Percentiles rank a stretch among this genome's conserved stretches.
These are phyloP conservation scores for Calidris pugnax DNA, from an alignment of 2,113 vertebrate genomes.

Conservation along the genomic window DNA sequence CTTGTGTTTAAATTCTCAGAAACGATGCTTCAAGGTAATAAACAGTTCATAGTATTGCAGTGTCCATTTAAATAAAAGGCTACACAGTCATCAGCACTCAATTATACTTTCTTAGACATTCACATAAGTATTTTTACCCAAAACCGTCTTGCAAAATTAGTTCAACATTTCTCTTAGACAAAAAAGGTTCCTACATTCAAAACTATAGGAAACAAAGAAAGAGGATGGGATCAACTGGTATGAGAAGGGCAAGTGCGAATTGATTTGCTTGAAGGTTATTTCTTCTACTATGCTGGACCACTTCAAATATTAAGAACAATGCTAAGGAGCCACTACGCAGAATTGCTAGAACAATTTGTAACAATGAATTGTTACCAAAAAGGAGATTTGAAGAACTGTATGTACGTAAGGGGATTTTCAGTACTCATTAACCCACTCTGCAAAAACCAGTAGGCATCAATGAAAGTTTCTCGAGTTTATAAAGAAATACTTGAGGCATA, in stretches of 20 bases:
- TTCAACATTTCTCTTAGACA: not conserved
- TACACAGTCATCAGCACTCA: not conserved
- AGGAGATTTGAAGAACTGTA: not conserved
- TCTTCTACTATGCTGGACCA: constrained; percentile 30
- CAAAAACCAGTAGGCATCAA: constrained; percentile 33
- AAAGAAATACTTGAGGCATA: constrained; percentile 52
- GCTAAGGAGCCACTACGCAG: constrained; percentile 15
- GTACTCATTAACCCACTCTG: constrained; percentile 21
- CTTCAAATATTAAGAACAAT: constrained; percentile 29
- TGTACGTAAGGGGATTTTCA: not conserved
- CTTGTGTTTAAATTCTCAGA: not conserved
- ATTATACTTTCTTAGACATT: not conserved
- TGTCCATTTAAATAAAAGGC: not conserved
- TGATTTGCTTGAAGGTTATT: constrained; percentile 18
- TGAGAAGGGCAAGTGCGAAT: not conserved
- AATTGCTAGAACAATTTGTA: not conserved
- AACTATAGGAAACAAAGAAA: constrained; percentile 23
- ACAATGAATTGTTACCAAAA: not conserved
- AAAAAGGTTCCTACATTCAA: not conserved
- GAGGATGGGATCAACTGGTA: not conserved
- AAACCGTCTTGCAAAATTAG: not conserved
- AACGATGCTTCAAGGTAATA: constrained; percentile 9
- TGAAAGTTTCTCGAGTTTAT: not conserved
- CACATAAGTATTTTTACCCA: not conserved
- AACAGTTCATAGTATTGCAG: not conserved